Evolutionary conservation across 2,797 vertebrate genomes (phyloP), one percentile per base, ranked within the genome.

Genomic region (Danio albolineatus): DNA sequence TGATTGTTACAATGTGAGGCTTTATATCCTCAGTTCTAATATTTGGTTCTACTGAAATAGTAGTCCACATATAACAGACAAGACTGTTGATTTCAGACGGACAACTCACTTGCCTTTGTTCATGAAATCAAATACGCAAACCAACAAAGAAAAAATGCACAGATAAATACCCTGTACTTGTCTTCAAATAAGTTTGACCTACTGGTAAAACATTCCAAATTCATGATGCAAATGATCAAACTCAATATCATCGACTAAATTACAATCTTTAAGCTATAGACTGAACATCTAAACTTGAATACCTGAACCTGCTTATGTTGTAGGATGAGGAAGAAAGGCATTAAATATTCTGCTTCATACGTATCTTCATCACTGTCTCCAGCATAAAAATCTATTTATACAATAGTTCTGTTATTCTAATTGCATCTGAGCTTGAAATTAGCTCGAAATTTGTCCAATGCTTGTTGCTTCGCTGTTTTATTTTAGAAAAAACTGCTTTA

Each of bases 21-120:
- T 17, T 44, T 13, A 49, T 70, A 19, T 19, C 73, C 36, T 60
- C 67, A 38, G 28, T 73, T 57, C 14, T 79, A 28, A 39, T 64
- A 46, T 78, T 54, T 70, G 62, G 72, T 84, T 78, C 69, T 81
- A 73, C 74, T 83, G 67, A 86, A 73, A 64, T 81, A 59, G 82
- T 74, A 78, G 10, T 70, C n/a, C 49, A 73, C 67, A 78, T 54
- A 72, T 61, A 74, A 56, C 66, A 83, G 59, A 59, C 36, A 61
- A 82, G 9, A 38, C n/a, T 56, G 62, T 39, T 39, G 9, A 44
- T 69, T 81, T 76, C 48, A 76, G 38, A 72, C 71, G 49, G 43
- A n/a, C 66, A 56, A 36, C 28, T 49, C 67, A 72, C 39, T 65
- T 4, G 17, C 82, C 41, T 43, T 21, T 59, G 9, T 38, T 51